A percentile compares a stretch with the other conserved stretches of the same genome.
Evolutionary conservation across 2,113 vertebrate species (phyloP).

Genomic region (Hyaena hyaena): DNA sequence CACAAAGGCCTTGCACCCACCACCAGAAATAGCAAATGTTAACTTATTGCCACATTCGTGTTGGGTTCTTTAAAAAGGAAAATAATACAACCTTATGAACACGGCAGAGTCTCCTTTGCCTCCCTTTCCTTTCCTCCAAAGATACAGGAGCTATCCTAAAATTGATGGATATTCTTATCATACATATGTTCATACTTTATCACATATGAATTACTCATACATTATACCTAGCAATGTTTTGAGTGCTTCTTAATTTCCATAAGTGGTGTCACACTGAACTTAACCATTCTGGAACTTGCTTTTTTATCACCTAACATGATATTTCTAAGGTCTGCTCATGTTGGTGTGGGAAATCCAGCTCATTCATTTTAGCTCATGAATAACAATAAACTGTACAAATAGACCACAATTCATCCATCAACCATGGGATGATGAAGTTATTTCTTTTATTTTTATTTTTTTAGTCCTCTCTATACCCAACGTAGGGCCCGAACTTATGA

Average conservation of each 20-base stretch:
- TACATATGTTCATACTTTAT: neutral
- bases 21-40: conserved; percentile 8
- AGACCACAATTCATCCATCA: neutral
- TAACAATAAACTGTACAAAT: neutral
- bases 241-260: conserved; percentile 21
- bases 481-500: too few species aligned
- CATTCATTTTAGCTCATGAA: neutral
- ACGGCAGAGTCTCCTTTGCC: too few species aligned
- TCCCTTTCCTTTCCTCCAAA: neutral
- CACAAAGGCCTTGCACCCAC: neutral
- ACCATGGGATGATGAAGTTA: neutral
- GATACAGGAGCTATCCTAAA: neutral
- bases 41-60: neutral
- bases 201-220: neutral
- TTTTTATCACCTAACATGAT: neutral
- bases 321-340: neutral
- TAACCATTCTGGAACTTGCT: neutral
- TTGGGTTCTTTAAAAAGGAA: neutral
- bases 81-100: neutral
- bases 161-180: neutral
- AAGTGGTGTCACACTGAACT: neutral
- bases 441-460: neutral
- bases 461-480: too few species aligned
- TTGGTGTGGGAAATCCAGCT: neutral
- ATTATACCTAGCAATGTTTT: neutral